Base-by-base conservation (phyloP, 2,113 vertebrate genomes). In the Melanotaenia duboulayi region DNA sequence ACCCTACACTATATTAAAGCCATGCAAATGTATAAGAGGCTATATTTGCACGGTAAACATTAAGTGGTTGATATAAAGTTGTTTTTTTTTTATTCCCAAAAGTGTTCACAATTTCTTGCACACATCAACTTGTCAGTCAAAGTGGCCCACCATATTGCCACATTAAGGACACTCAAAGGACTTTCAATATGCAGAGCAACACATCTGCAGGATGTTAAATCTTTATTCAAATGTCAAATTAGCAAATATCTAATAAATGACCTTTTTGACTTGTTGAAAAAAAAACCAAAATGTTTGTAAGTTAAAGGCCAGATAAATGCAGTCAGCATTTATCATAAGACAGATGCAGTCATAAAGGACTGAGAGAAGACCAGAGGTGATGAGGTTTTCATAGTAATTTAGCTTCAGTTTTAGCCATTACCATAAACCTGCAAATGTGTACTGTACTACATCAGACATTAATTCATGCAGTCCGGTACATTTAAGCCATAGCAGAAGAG, bases 81-180 rank as follows among this genome's bases (percentile, higher is more conserved):
- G n/a, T n/a, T 72, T 59, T 59, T 11, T n/a, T 19, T 44, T 44
- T 48, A n/a, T 35, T 35, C 7, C 8, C 8, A 46, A 49, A 16
- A 12, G 3, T 50, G n/a, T 42, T n/a, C 62, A 48, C 20, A 11
- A 19, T 52, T 37, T 57, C 71, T 7, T 23, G 17, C 20, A 16
- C 0, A 10, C 24, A 19, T 64, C 28, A 22, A 71, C 54, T 40
- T 28, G 69, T 81, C 77, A 49, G 64, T 76, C 56, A 60, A 28
- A 72, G 74, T 55, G 3, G 66, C 58, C 60, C 54, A 65, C 60
- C 54, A 66, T 20, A 39, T 57, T 77, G 74, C 56, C 22, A 77
- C 66, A 65, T 62, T 37, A 7, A 82, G 48, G 64, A 75, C 86
- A 75, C 72, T 87, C 55, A 75, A 32, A 58, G 57, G 71, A 86